Conservation (phyloP, 2,113 vertebrate species). For the Agelaius tricolor region DNA sequence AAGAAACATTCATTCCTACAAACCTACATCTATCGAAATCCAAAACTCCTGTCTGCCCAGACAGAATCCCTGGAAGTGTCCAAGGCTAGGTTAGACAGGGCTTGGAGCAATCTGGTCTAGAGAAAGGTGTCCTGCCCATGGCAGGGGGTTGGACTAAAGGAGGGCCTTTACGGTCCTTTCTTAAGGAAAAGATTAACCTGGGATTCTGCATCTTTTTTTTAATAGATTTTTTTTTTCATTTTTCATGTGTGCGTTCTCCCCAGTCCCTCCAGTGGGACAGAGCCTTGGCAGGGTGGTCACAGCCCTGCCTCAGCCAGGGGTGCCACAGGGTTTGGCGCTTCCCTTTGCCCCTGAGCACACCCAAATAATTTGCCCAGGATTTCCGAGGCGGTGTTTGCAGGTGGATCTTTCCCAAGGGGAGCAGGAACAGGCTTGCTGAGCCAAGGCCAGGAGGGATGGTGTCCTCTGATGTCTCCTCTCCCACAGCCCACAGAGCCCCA, state of each 20-base stretch:
- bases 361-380: background rate
- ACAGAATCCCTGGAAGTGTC: background rate
- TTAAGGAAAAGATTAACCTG: background rate
- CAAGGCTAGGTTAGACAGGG: background rate
- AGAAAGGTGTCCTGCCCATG: background rate
- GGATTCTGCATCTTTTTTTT: background rate
- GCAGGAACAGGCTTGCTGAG: background rate
- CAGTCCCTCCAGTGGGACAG: accelerated
- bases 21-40: background rate
- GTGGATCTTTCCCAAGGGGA: background rate
- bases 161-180: background rate
- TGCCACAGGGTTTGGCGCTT: accelerated
- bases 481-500: background rate
- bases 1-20: background rate
- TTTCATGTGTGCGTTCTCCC: background rate
- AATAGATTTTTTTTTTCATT: background rate
- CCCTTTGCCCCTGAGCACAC: background rate
- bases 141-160: background rate
- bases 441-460: background rate
- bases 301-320: accelerated
- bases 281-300: background rate
- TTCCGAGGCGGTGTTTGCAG: accelerated
- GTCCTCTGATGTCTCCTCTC: background rate
- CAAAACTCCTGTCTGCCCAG: background rate
- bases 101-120: background rate